Base-by-base conservation (phyloP, 2,113 vertebrate genomes). In the Vanacampus margaritifer region DNA sequence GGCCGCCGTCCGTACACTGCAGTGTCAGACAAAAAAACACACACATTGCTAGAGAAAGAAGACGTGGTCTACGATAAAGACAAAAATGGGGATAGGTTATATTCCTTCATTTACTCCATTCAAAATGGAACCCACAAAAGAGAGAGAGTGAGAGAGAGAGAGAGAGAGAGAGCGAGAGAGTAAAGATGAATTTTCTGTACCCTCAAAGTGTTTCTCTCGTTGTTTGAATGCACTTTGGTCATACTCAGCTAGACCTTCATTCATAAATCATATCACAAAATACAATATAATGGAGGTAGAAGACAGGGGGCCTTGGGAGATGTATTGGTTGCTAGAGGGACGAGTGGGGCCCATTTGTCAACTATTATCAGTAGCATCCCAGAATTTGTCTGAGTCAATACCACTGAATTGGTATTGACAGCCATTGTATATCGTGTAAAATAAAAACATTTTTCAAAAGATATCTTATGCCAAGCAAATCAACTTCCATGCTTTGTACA, bases 371-470 rank as follows among this genome's bases (percentile, higher is more conserved):
- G 76, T 53, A 64, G 32, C 72, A 71, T 88, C 69, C 56, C 2
- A 4, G 72, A 84, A 87, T 84, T 73, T 80, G 71, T 86, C 77
- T 65, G 64, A 82, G 81, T 89, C 80, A 86, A 79, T 84, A 91
- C 84, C 75, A 86, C 39, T 16, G 39, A 65, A 66, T 66, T 58
- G 48, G 62, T 26, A 61, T 50, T 87, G 84, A 86, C 64, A 51
- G 72, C 71, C 75, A 76, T 73, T n/a, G 65, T 50, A 32, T 65
- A 53, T 75, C 53, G 79, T 67, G 37, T 81, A 76, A 66, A 83
- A 59, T 32, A 32, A 32, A 19, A 28, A 12, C 3, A 3, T 23
- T 53, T 53, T 53, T 53, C 8, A n/a, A n/a, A 26, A 17, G 24
- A 28, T 32, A 50, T 21, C 7, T 21, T 50, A 32, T 57, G 26